Percentiles rank a stretch among this genome's conserved stretches.
Evolutionary conservation across 2,113 vertebrate species (phyloP).

Genomic region (Fukomys damarensis): DNA sequence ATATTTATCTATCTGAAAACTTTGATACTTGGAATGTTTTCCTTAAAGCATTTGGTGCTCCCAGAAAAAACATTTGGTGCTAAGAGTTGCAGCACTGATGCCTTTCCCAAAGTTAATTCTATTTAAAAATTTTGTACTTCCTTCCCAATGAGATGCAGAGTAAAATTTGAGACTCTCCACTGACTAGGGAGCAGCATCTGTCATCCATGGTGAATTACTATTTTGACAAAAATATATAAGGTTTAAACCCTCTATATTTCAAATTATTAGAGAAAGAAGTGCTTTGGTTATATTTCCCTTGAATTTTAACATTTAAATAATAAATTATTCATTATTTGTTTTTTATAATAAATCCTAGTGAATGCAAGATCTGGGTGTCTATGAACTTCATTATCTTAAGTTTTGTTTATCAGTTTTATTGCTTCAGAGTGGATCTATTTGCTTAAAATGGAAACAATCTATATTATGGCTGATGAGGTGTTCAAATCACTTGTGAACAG

Average conservation of each 20-base stretch:
- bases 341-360: conserved; percentile 54
- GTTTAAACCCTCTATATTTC: conserved; percentile 64
- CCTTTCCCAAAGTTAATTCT: conserved; percentile 76
- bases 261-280: conserved; percentile 27
- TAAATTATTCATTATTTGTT: neutral
- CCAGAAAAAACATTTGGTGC: conserved; percentile 82
- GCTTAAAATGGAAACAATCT: conserved; percentile 29
- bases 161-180: conserved; percentile 76
- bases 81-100: conserved; percentile 66
- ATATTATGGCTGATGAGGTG: neutral
- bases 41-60: conserved; percentile 78
- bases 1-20: conserved; percentile 84
- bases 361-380: neutral
- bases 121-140: conserved; percentile 67
- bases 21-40: conserved; percentile 75
- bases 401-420: neutral
- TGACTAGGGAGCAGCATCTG: conserved; percentile 54
- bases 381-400: conserved; percentile 18
- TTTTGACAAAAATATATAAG: conserved; percentile 42
- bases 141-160: conserved; percentile 71
- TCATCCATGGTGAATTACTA: conserved; percentile 75
- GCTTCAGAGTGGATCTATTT: neutral
- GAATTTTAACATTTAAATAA: conserved; percentile 56
- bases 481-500: neutral
- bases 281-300: conserved; percentile 35